phyloP scores from a whole-genome alignment of 2,113 vertebrate species.

The Apaloderma vittatum region DNA sequence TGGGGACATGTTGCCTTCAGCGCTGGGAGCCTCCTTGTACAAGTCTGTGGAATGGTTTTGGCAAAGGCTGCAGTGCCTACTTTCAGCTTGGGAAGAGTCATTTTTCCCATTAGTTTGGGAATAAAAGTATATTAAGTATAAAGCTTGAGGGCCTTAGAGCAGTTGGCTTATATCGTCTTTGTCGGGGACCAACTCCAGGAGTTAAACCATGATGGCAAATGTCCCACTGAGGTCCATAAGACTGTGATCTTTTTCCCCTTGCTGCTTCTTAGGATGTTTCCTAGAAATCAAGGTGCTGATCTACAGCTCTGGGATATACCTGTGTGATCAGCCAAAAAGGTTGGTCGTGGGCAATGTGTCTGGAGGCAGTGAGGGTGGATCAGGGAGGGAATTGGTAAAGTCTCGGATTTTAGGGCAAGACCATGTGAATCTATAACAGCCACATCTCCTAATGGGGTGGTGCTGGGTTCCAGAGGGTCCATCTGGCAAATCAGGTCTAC shows the following conservation, averaged over 20 bases:
- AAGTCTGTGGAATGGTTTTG: not conserved
- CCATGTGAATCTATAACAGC: not conserved
- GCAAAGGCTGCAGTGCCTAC: not conserved
- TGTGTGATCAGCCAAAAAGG: not conserved
- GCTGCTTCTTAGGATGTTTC: not conserved
- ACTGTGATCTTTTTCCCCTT: fast-evolving
- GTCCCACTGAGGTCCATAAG: not conserved
- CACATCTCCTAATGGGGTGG: too few species aligned
- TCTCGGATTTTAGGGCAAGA: not conserved
- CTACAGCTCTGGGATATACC: not conserved
- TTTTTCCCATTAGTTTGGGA: not conserved
- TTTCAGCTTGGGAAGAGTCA: not conserved
- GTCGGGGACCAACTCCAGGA: not conserved
- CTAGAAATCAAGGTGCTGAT: not conserved
- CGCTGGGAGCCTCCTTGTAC: not conserved
- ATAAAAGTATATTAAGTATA: not conserved
- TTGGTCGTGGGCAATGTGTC: not conserved
- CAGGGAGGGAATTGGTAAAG: too few species aligned
- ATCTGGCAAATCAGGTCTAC: not conserved
- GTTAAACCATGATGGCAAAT: not conserved
- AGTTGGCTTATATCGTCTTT: not conserved
- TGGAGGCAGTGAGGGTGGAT: not conserved
- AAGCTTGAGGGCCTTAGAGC: not conserved
- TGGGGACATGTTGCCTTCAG: not conserved
- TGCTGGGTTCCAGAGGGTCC: not conserved